Evolutionary conservation across 2,113 vertebrate species (phyloP).

Genomic region (Phyllopteryx taeniolatus): DNA sequence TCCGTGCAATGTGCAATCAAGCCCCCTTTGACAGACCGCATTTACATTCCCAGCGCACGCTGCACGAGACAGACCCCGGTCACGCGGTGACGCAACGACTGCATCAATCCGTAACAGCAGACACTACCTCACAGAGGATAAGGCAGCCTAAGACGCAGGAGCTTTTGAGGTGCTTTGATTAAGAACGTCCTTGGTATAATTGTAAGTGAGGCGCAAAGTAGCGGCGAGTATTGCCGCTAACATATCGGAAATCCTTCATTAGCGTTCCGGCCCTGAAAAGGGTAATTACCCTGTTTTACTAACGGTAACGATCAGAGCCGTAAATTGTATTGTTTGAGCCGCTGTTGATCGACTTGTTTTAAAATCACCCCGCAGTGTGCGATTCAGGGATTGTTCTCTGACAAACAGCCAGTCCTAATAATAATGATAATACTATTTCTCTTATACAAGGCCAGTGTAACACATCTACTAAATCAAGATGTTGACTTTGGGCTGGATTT

Average conservation of each 20-base stretch:
- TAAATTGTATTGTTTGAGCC: slow-evolving; percentile 20
- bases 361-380: background rate
- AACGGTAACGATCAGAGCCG: slow-evolving; percentile 37
- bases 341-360: slow-evolving; percentile 4
- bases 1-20: slow-evolving; percentile 20
- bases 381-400: too few species aligned
- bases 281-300: slow-evolving; percentile 53
- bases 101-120: slow-evolving; percentile 58
- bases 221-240: slow-evolving; percentile 25
- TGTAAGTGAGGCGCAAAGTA: background rate
- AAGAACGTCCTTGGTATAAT: slow-evolving; percentile 24
- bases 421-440: too few species aligned
- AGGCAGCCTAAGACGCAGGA: slow-evolving; percentile 36
- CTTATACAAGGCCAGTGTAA: too few species aligned
- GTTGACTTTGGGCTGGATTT: too few species aligned
- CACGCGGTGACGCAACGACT: slow-evolving; percentile 62
- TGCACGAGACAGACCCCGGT: slow-evolving; percentile 45
- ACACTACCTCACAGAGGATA: slow-evolving; percentile 66
- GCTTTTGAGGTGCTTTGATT: slow-evolving; percentile 39
- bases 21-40: slow-evolving; percentile 12
- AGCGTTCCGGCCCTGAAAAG: slow-evolving; percentile 53
- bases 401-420: too few species aligned
- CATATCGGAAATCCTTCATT: slow-evolving; percentile 56
- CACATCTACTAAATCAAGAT: too few species aligned
- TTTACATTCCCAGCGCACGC: slow-evolving; percentile 44